phyloP scores from a whole-genome alignment of 2,113 vertebrate species.

The Nyctibius bracteatus region DNA sequence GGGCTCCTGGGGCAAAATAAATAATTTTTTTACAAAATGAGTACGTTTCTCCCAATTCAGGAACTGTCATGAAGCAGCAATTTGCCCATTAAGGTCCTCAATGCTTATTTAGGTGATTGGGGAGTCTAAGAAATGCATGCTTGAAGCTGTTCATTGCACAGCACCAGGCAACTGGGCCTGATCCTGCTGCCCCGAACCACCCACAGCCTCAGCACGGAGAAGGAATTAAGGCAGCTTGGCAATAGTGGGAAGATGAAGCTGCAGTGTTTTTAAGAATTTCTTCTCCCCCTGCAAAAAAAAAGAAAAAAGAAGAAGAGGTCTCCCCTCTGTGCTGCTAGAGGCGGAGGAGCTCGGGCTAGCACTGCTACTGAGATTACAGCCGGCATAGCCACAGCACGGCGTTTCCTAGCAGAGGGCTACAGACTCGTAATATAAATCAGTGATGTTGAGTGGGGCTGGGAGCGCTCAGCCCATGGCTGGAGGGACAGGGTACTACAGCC shows the following conservation, averaged over 20 bases:
- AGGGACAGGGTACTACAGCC: neutral
- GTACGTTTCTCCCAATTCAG: neutral
- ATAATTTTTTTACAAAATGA: neutral
- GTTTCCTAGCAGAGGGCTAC: neutral
- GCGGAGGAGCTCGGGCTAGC: neutral
- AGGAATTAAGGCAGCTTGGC: neutral
- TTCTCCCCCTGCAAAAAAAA: neutral
- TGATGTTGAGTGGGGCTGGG: neutral
- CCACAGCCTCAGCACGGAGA: neutral
- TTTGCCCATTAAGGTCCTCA: neutral
- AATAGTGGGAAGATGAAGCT: neutral
- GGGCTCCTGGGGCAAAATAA: neutral
- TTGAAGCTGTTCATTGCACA: neutral
- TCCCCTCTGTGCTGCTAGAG: rapidly evolving
- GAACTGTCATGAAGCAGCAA: neutral
- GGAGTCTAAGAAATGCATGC: neutral
- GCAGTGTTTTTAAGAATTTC: neutral
- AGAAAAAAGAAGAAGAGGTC: neutral
- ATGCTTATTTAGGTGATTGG: neutral
- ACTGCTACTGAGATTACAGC: rapidly evolving
- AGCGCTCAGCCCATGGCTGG: neutral
- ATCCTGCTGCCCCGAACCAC: neutral
- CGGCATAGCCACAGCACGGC: rapidly evolving
- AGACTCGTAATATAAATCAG: neutral
- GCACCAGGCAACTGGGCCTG: neutral